A percentile compares a stretch with the other conserved stretches of the same genome.
phyloP scores from a whole-genome alignment of 2,113 vertebrate species.

The Typhlomys cinereus region DNA sequence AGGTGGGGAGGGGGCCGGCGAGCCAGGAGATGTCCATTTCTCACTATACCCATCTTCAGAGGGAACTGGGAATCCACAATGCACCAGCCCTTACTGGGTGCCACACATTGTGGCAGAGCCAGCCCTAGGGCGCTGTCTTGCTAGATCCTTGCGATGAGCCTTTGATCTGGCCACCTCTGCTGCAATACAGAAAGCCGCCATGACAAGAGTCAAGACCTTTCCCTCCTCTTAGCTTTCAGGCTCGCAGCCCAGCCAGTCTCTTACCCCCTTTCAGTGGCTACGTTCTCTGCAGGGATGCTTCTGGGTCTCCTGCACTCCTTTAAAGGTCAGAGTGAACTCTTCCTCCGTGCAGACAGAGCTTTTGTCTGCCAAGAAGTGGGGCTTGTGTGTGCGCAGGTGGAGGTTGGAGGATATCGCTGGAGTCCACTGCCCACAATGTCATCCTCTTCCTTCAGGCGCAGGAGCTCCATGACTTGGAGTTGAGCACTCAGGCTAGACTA shows the following conservation, averaged over 20 bases:
- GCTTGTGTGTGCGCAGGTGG: not conserved
- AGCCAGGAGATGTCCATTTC: not conserved
- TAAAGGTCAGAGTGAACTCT: fast-evolving
- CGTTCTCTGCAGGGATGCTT: fast-evolving
- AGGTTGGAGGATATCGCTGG: not conserved
- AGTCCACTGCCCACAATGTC: not conserved
- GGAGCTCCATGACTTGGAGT: not conserved
- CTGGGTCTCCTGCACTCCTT: fast-evolving
- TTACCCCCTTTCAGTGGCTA: too few relatives aligned
- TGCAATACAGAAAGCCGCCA: fast-evolving
- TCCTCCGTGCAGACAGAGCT: not conserved
- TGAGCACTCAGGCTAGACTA: not conserved
- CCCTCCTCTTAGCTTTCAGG: not conserved
- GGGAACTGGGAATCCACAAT: not conserved
- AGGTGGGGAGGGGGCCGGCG: not conserved
- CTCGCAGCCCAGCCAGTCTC: not conserved
- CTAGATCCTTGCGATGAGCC: not conserved
- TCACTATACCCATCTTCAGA: not conserved
- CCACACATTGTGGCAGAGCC: fast-evolving
- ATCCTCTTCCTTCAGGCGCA: not conserved
- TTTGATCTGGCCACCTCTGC: too few relatives aligned
- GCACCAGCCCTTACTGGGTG: not conserved
- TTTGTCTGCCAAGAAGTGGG: not conserved
- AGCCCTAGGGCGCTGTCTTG: fast-evolving
- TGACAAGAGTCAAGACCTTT: not conserved